These are phyloP conservation scores for Dissostichus mawsoni DNA, from an alignment of 2,113 vertebrate genomes.

Conservation along the genomic window DNA sequence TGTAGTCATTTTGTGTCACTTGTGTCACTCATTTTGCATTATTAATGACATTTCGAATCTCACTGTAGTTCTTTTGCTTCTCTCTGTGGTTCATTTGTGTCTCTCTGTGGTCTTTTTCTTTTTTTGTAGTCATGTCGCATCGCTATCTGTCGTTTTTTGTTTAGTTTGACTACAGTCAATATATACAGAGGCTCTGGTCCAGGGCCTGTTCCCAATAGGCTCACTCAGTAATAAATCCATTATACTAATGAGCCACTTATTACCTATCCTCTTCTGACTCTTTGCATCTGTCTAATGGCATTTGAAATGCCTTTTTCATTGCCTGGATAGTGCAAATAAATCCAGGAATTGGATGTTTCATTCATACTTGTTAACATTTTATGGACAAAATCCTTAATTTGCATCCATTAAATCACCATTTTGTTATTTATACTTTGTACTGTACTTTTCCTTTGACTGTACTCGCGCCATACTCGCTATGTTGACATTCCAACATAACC, in stretches of 20 bases:
- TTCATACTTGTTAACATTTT: constrained; percentile 9
- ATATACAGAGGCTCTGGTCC: not conserved
- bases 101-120: too few relatives aligned
- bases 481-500: constrained; percentile 22
- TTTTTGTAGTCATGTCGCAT: not conserved
- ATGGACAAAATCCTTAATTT: not conserved
- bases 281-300: not conserved
- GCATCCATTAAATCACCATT: constrained; percentile 1
- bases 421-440: not conserved
- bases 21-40: not conserved
- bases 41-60: too few relatives aligned
- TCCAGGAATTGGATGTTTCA: not conserved
- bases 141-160: not conserved
- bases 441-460: constrained; percentile 8
- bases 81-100: too few relatives aligned
- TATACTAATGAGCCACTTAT: not conserved
- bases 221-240: not conserved
- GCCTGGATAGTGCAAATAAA: not conserved
- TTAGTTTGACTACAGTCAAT: not conserved
- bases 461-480: constrained; percentile 4
- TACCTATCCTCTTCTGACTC: not conserved
- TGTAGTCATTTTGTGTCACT: not conserved
- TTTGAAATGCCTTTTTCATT: not conserved
- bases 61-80: too few relatives aligned
- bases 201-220: not conserved